phyloP scores from a whole-genome alignment of 1,140 invertebrate species.

The Notospermus geniculatus region DNA sequence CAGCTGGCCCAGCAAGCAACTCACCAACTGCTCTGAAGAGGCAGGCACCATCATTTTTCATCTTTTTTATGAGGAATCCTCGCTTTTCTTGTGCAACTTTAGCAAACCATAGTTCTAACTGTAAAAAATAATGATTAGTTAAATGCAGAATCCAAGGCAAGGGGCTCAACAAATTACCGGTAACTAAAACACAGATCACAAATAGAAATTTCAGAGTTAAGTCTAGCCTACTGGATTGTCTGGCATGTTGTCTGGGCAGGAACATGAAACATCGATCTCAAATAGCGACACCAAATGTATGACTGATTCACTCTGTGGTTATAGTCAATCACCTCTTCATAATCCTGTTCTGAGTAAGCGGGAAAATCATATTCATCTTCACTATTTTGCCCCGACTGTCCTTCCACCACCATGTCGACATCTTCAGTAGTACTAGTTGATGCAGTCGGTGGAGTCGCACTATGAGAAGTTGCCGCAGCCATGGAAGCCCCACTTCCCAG shows the following conservation, averaged over 20 bases:
- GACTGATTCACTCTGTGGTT: neutral
- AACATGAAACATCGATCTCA: too few relatives aligned
- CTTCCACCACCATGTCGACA: slow-evolving; percentile 22
- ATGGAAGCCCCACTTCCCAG: slow-evolving; percentile 21
- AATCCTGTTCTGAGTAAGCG: slow-evolving; percentile 43
- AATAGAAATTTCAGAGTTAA: too few relatives aligned
- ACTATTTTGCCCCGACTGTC: slow-evolving; percentile 68
- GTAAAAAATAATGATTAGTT: too few relatives aligned
- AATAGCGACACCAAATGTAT: slow-evolving; percentile 1
- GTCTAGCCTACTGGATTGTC: too few relatives aligned
- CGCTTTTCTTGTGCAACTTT: slow-evolving; percentile 54
- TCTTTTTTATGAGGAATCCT: slow-evolving; percentile 81
- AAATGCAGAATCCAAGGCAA: too few relatives aligned
- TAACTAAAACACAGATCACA: too few relatives aligned
- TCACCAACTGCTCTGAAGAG: slow-evolving; percentile 79
- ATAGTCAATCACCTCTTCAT: slow-evolving; percentile 16
- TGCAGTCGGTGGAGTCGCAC: slow-evolving; percentile 10
- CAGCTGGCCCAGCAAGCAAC: slow-evolving; percentile 20
- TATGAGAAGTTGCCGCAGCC: slow-evolving; percentile 21
- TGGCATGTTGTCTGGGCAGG: too few relatives aligned
- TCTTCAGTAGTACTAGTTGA: slow-evolving; percentile 13
- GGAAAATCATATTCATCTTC: slow-evolving; percentile 71
- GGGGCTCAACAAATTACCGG: too few relatives aligned
- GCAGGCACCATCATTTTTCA: slow-evolving; percentile 91
- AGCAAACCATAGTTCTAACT: slow-evolving; percentile 58